Conservation (phyloP, 1,140 invertebrate species). For the Lucilia sericata region DNA sequence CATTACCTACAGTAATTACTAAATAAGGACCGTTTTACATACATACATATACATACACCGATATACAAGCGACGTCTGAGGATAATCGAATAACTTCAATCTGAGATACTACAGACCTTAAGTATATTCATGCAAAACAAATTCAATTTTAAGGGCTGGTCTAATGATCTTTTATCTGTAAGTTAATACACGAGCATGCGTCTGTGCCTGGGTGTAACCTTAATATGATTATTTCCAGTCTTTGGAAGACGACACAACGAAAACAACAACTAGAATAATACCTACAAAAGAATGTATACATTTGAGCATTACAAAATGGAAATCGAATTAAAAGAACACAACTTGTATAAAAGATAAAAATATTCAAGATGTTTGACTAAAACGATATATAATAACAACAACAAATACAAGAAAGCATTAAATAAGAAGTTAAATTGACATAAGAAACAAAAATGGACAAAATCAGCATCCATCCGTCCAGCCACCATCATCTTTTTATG, state of each 20-base stretch:
- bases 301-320: slow-evolving; percentile 24
- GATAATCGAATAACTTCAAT: too few species aligned
- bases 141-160: too few species aligned
- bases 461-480: neutral
- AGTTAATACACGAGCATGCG: neutral
- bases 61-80: too few species aligned
- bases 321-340: neutral
- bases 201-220: neutral
- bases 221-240: neutral
- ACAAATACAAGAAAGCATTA: neutral
- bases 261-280: neutral
- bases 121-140: too few species aligned
- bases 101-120: too few species aligned
- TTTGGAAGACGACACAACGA: neutral
- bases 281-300: too few species aligned
- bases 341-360: neutral
- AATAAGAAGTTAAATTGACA: neutral
- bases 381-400: neutral
- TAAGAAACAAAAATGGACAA: slow-evolving; percentile 7
- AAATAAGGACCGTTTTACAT: too few species aligned
- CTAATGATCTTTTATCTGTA: too few species aligned
- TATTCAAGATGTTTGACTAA: neutral
- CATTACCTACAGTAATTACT: too few species aligned
- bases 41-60: too few species aligned
- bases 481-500: neutral